phyloP scores from a whole-genome alignment of 1,140 invertebrate genomes.

The Platyscapa corneri region DNA sequence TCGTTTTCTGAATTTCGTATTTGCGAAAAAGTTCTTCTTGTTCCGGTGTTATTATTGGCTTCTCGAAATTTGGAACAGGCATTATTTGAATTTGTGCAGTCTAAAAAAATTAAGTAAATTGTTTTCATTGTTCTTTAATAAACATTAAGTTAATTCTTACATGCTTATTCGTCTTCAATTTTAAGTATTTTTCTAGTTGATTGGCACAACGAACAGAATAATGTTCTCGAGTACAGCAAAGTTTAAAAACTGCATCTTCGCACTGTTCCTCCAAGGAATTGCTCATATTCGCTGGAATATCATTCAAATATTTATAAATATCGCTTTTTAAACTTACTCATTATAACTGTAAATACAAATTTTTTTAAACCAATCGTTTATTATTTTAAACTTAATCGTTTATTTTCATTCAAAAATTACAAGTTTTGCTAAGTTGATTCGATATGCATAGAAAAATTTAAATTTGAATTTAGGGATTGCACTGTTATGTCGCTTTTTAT shows the following conservation, averaged over 20 bases:
- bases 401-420: too few species aligned
- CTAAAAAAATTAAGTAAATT: slow-evolving; percentile 26
- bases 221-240: slow-evolving; percentile 62
- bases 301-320: background rate
- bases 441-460: too few species aligned
- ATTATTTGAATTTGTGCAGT: background rate
- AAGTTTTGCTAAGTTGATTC: too few species aligned
- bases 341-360: background rate
- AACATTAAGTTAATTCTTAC: slow-evolving; percentile 48
- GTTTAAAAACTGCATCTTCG: slow-evolving; percentile 61
- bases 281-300: slow-evolving; percentile 8
- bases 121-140: background rate
- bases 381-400: too few species aligned
- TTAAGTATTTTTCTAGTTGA: slow-evolving; percentile 58
- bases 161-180: slow-evolving; percentile 56
- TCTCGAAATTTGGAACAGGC: slow-evolving; percentile 10
- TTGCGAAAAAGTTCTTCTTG: slow-evolving; percentile 38
- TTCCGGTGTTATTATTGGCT: slow-evolving; percentile 49
- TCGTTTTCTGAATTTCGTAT: slow-evolving; percentile 9
- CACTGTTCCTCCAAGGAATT: slow-evolving; percentile 61
- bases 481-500: too few species aligned
- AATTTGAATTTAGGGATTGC: too few species aligned
- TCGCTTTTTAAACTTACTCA: background rate
- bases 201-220: slow-evolving; percentile 60
- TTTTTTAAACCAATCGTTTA: too few species aligned